Percentiles rank a stretch among this genome's conserved stretches.
Conservation (phyloP, 2,113 vertebrate species). For the Machaerirhynchus nigripectus region DNA sequence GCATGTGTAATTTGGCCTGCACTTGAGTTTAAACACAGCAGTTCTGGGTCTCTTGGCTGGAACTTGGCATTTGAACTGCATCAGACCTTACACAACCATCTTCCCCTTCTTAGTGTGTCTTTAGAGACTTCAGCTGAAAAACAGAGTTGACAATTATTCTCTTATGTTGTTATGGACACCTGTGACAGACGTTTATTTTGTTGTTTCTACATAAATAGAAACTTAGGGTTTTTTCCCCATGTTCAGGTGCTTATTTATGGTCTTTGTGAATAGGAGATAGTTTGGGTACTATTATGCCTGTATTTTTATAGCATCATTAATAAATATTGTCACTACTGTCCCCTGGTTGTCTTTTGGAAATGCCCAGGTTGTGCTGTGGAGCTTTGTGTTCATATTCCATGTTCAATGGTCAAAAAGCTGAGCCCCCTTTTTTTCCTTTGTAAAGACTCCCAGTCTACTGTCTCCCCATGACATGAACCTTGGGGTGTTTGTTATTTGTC, state of each 20-base stretch:
- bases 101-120: background rate
- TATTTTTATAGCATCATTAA: background rate
- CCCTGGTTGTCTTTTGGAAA: background rate
- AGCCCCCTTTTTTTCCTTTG: background rate
- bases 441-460: background rate
- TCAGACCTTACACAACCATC: background rate
- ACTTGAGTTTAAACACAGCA: background rate
- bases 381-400: background rate
- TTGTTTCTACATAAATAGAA: background rate
- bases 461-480: background rate
- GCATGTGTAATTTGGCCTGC: background rate
- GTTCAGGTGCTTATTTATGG: background rate
- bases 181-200: background rate
- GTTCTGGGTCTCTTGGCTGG: background rate
- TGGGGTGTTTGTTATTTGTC: background rate
- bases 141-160: background rate
- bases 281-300: background rate
- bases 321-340: background rate
- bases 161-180: background rate
- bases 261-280: background rate
- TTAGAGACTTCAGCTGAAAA: background rate
- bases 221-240: accelerated
- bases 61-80: background rate
- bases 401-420: background rate
- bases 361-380: background rate